Percentiles rank a stretch among this genome's conserved stretches.
Evolutionary conservation across 2,888 invertebrate genomes (phyloP).

Genomic region (Ophion costatus): DNA sequence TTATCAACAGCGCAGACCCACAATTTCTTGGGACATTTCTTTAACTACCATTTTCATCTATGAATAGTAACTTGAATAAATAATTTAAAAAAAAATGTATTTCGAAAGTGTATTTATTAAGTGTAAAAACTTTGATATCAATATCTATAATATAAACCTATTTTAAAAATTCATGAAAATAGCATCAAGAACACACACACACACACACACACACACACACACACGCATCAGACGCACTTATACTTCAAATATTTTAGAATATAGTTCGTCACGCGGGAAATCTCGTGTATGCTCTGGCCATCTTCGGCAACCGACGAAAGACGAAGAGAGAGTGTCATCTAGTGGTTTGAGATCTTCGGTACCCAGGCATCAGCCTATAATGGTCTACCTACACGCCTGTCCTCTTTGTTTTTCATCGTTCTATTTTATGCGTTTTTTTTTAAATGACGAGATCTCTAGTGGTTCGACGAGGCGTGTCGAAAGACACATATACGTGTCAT

Average conservation of each 20-base stretch:
- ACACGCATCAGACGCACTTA: neutral
- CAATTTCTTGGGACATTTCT: no score
- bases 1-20: no score
- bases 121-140: no score
- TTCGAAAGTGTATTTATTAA: no score
- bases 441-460: slow-evolving; percentile 47
- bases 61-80: no score
- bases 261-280: slow-evolving; percentile 58
- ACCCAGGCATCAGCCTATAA: slow-evolving; percentile 28
- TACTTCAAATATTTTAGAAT: slow-evolving; percentile 7
- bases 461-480: slow-evolving; percentile 62
- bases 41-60: no score
- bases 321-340: slow-evolving; percentile 30
- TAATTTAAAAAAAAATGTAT: no score
- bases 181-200: no score
- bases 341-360: slow-evolving; percentile 36
- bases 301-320: slow-evolving; percentile 24
- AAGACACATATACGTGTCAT: slow-evolving; percentile 40
- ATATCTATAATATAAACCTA: no score
- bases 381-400: neutral
- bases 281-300: slow-evolving; percentile 44
- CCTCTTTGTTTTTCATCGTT: slow-evolving; percentile 4
- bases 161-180: no score
- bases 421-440: slow-evolving; percentile 13
- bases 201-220: neutral